A percentile compares a stretch with the other conserved stretches of the same genome.
phyloP scores from a whole-genome alignment of 2,113 vertebrate species.

The Ovis aries region DNA sequence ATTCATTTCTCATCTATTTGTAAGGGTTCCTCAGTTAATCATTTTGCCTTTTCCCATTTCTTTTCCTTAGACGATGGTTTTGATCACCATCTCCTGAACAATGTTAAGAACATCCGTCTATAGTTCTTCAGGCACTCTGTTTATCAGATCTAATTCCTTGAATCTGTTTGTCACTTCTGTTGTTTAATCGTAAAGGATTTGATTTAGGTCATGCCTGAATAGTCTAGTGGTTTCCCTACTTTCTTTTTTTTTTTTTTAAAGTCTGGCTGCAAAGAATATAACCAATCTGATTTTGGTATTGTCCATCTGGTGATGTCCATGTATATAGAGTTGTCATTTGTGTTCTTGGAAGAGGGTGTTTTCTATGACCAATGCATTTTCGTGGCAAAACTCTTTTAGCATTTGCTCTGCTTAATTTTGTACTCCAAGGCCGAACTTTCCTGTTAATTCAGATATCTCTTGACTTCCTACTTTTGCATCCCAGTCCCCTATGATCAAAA shows the following conservation, averaged over 20 bases:
- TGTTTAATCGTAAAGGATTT: not conserved
- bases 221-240: not conserved
- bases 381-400: not conserved
- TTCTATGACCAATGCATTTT: not conserved
- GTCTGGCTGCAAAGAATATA: not conserved
- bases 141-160: not conserved
- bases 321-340: not conserved
- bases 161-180: not conserved
- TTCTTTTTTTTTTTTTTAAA: not conserved
- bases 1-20: not conserved
- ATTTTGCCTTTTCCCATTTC: not conserved
- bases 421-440: not conserved
- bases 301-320: not conserved
- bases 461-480: not conserved
- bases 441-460: not conserved
- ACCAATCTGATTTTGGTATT: not conserved
- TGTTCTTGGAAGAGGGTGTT: not conserved
- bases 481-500: not conserved
- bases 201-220: not conserved
- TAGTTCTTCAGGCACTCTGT: not conserved
- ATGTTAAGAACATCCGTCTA: accelerated
- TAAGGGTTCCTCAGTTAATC: not conserved
- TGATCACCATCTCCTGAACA: not conserved
- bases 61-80: not conserved
- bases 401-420: not conserved